phyloP scores from a whole-genome alignment of 2,888 invertebrate genomes.

The Drosophila borealis region DNA sequence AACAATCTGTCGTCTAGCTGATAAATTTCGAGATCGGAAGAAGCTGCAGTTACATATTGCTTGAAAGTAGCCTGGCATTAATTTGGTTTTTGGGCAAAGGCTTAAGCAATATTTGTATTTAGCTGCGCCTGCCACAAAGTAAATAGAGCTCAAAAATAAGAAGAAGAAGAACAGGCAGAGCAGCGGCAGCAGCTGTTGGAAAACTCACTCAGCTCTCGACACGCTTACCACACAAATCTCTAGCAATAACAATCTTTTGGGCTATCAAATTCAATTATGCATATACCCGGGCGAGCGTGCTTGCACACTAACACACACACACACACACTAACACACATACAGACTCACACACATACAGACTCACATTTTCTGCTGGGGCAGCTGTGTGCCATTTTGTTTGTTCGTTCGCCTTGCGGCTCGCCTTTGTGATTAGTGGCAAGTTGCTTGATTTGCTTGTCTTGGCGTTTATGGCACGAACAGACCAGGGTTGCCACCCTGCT shows the following conservation, averaged over 20 bases:
- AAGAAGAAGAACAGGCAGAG: neutral
- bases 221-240: constrained; percentile 65
- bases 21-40: constrained; percentile 43
- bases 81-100: constrained; percentile 49
- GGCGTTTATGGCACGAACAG: constrained; percentile 18
- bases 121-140: constrained; percentile 42
- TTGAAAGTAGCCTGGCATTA: constrained; percentile 25
- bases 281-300: constrained; percentile 50
- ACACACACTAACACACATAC: constrained; percentile 1
- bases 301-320: constrained; percentile 2
- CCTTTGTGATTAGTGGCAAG: constrained; percentile 66
- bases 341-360: constrained; percentile 3
- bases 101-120: constrained; percentile 47
- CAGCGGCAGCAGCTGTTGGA: constrained; percentile 37
- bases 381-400: constrained; percentile 59
- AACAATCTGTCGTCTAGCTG: constrained; percentile 61
- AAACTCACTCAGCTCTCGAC: constrained; percentile 31
- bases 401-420: constrained; percentile 55
- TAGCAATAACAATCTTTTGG: constrained; percentile 73
- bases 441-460: constrained; percentile 63
- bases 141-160: constrained; percentile 54
- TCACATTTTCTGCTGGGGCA: constrained; percentile 11
- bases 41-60: constrained; percentile 10
- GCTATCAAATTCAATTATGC: constrained; percentile 81
- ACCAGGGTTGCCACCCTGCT: constrained; percentile 3